A percentile compares a stretch with the other conserved stretches of the same genome.
Evolutionary conservation across 2,888 invertebrate species (phyloP).

Genomic region (Nephrotoma guestfalica): DNA sequence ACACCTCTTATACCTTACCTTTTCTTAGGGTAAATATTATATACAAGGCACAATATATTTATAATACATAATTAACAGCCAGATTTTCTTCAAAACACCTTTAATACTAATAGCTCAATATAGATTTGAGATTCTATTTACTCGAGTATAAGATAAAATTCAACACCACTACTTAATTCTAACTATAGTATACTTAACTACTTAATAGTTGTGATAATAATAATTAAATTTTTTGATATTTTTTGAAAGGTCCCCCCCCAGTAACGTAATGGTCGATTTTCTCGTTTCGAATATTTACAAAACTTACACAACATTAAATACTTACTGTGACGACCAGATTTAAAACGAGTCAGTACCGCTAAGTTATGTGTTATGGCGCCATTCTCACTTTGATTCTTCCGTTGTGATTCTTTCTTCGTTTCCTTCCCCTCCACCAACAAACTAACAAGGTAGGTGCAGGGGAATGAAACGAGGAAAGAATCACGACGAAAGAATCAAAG

Average conservation of each 20-base stretch:
- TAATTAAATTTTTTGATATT: not conserved
- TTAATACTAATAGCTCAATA: not conserved
- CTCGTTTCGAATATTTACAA: not conserved
- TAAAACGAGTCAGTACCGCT: no score
- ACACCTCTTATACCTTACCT: not conserved
- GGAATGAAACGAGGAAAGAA: no score
- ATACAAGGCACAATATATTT: not conserved
- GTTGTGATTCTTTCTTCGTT: no score
- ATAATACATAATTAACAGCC: not conserved
- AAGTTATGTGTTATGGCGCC: no score
- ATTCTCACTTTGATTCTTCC: no score
- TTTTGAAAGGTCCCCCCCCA: not conserved
- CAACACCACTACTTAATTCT: not conserved
- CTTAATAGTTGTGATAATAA: not conserved
- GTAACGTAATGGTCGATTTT: not conserved
- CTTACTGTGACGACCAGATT: not conserved
- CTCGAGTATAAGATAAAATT: not conserved
- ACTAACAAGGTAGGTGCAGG: no score
- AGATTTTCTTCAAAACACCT: not conserved
- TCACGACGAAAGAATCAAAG: no score
- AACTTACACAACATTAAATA: not conserved
- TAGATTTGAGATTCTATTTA: not conserved
- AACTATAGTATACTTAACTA: not conserved
- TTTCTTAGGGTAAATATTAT: not conserved
- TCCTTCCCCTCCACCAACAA: no score